Percentiles rank a stretch among this genome's conserved stretches.
Conservation (phyloP, 1,140 invertebrate genomes). For the Aphaenogaster ashmeadi region DNA sequence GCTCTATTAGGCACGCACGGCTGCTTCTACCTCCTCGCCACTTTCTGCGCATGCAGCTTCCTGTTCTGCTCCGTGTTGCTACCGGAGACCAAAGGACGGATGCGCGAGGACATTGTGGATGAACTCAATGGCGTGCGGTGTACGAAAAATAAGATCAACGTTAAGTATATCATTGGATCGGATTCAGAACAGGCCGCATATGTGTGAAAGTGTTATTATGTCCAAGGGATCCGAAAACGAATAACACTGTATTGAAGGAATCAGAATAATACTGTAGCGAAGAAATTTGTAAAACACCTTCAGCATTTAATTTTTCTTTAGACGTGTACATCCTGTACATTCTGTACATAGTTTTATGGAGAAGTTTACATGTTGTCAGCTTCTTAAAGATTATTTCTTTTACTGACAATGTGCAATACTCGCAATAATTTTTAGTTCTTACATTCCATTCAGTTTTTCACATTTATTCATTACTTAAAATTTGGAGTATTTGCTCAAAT, state of each 20-base stretch:
- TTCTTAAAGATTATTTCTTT: not conserved
- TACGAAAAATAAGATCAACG: not conserved
- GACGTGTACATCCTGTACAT: not conserved
- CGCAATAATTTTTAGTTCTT: constrained; percentile 12
- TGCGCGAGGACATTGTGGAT: constrained; percentile 88
- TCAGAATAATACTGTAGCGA: not conserved
- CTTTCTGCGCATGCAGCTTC: constrained; percentile 71
- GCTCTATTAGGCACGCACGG: constrained; percentile 78
- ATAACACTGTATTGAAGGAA: not conserved
- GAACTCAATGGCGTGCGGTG: constrained; percentile 77
- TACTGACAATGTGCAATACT: not conserved
- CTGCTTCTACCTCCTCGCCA: constrained; percentile 81
- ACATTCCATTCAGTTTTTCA: not conserved
- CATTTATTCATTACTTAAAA: not conserved
- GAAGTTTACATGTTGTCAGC: not conserved
- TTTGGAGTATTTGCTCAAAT: not conserved
- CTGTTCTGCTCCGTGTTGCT: constrained; percentile 85
- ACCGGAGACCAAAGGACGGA: constrained; percentile 90
- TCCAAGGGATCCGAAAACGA: not conserved
- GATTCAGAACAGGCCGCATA: not conserved
- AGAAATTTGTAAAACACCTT: not conserved
- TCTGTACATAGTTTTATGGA: not conserved
- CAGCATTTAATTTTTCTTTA: not conserved
- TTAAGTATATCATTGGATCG: not conserved
- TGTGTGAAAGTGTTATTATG: constrained; percentile 11